phyloP scores from a whole-genome alignment of 2,888 invertebrate genomes.

The Lagria hirta region DNA sequence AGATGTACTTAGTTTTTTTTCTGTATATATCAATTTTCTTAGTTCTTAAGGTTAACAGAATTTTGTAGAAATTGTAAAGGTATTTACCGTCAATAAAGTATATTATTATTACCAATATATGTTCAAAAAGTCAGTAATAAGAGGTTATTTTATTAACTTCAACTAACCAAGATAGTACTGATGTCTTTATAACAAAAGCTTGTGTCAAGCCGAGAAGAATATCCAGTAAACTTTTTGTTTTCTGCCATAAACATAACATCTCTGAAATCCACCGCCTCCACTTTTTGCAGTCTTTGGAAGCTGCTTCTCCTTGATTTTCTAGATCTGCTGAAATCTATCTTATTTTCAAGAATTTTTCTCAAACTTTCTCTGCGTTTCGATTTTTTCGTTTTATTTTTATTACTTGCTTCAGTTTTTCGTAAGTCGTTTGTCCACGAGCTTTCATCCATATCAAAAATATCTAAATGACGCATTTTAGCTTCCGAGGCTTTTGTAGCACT shows the following conservation, averaged over 20 bases:
- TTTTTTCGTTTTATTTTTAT: slow-evolving; percentile 23
- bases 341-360: slow-evolving; percentile 22
- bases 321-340: slow-evolving; percentile 51
- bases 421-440: slow-evolving; percentile 40
- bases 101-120: no score
- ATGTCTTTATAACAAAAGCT: slow-evolving; percentile 42
- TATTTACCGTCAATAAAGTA: no score
- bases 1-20: no score
- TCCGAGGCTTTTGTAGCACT: slow-evolving; percentile 65
- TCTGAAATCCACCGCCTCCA: slow-evolving; percentile 37
- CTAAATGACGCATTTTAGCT: slow-evolving; percentile 61
- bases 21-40: no score
- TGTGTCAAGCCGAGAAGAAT: slow-evolving; percentile 34
- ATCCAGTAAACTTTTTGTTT: slow-evolving; percentile 38
- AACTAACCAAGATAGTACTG: slow-evolving; percentile 16
- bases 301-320: slow-evolving; percentile 48
- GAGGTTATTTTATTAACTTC: no score
- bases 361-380: slow-evolving; percentile 28
- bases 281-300: slow-evolving; percentile 52
- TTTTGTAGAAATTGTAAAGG: no score
- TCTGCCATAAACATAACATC: slow-evolving; percentile 36
- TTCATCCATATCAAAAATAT: slow-evolving; percentile 52
- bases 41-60: no score
- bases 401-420: slow-evolving; percentile 30
- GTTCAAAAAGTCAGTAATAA: no score